A percentile compares a stretch with the other conserved stretches of the same genome.
Conservation (phyloP, 2,113 vertebrate species). For the Mesocricetus auratus region DNA sequence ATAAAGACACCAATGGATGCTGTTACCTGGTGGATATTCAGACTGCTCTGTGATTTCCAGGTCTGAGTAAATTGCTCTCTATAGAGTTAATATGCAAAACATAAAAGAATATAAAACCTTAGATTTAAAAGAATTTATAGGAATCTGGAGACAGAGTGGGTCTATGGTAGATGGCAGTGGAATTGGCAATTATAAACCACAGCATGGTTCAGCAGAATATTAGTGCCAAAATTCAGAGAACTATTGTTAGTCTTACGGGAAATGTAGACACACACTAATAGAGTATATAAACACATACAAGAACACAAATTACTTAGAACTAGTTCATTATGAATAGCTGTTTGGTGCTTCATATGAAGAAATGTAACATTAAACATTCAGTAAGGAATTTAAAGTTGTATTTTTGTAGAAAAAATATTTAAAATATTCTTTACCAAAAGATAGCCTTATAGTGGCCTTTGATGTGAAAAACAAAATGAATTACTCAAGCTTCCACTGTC, state of each 20-base stretch:
- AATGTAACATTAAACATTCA: neutral
- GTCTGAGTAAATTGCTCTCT: neutral
- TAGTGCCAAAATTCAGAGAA: neutral
- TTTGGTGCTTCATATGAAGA: neutral
- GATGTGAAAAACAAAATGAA: conserved; percentile 26
- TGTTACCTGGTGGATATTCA: neutral
- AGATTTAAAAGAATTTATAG: neutral
- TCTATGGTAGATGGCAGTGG: neutral
- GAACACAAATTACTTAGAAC: neutral
- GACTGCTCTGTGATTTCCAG: neutral
- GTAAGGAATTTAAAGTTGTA: conserved; percentile 13
- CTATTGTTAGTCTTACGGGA: neutral
- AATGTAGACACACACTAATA: neutral
- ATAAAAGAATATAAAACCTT: neutral
- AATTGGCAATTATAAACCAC: neutral
- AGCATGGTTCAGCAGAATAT: conserved; percentile 5
- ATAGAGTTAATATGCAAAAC: neutral
- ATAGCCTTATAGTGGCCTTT: neutral
- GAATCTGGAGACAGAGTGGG: neutral
- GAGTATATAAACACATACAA: neutral
- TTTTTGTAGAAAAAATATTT: neutral
- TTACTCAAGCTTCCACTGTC: neutral
- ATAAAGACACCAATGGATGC: neutral
- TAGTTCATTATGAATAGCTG: neutral
- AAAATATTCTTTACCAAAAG: neutral